Percentiles rank a stretch among this genome's conserved stretches.
These are phyloP conservation scores for Homarus americanus DNA, from an alignment of 1,140 invertebrate species.

Conservation along the genomic window DNA sequence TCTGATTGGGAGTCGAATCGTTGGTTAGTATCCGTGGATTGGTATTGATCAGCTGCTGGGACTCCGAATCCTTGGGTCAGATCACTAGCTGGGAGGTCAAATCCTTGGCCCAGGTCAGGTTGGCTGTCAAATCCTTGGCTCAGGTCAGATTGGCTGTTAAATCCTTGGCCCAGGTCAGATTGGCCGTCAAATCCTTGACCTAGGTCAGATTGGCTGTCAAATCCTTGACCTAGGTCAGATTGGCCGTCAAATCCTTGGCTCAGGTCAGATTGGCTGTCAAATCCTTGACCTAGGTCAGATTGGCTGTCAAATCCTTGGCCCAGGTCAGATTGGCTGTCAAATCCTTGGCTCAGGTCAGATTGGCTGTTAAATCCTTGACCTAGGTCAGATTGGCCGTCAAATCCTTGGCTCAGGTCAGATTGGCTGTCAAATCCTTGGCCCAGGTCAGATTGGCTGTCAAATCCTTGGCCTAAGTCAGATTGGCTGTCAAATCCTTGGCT, in stretches of 20 bases:
- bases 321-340: neutral
- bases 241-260: neutral
- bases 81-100: neutral
- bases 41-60: neutral
- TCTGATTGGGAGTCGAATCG: neutral
- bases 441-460: neutral
- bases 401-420: neutral
- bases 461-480: neutral
- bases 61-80: neutral
- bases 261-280: neutral
- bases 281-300: neutral
- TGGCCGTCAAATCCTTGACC: neutral
- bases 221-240: neutral
- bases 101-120: neutral
- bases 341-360: neutral
- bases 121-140: neutral
- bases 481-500: neutral
- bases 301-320: neutral
- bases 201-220: neutral
- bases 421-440: neutral
- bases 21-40: neutral
- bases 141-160: too few relatives aligned
- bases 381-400: neutral
- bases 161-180: too few relatives aligned
- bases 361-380: neutral